Conservation (phyloP, 1,140 invertebrate species). For the Ips typographus region DNA sequence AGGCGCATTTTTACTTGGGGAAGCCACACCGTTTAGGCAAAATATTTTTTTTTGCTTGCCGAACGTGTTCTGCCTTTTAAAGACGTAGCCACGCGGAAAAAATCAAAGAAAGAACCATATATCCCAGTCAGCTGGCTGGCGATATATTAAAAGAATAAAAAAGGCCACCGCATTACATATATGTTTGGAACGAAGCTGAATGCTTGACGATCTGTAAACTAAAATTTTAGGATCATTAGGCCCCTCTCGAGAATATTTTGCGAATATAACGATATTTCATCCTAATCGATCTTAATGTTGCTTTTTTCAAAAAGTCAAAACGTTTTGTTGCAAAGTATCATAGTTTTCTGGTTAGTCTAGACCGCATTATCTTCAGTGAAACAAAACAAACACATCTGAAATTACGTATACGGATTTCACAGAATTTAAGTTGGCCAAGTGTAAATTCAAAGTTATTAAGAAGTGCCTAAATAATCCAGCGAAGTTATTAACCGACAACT, state of each 20-base stretch:
- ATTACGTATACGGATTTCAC: too few relatives aligned
- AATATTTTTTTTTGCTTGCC: constrained; percentile 24
- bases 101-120: constrained; percentile 27
- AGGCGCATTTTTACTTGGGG: constrained; percentile 13
- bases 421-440: too few relatives aligned
- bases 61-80: constrained; percentile 32
- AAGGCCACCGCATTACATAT: constrained; percentile 18
- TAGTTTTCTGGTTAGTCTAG: too few relatives aligned
- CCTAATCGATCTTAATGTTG: too few relatives aligned
- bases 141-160: constrained; percentile 35
- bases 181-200: constrained; percentile 13
- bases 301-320: too few relatives aligned
- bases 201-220: constrained; percentile 10
- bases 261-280: too few relatives aligned
- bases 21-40: constrained; percentile 24
- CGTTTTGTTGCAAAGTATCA: too few relatives aligned
- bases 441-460: too few relatives aligned
- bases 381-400: too few relatives aligned
- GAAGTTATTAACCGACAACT: not conserved
- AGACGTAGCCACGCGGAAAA: constrained; percentile 22
- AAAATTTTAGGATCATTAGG: constrained; percentile 5
- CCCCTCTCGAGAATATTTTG: not conserved
- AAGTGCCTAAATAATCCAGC: too few relatives aligned
- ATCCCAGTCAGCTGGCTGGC: constrained; percentile 29
- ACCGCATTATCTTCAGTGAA: too few relatives aligned